Percentiles rank a stretch among this genome's conserved stretches.
Conservation (phyloP, 1,140 invertebrate genomes). For the Spodoptera litura region DNA sequence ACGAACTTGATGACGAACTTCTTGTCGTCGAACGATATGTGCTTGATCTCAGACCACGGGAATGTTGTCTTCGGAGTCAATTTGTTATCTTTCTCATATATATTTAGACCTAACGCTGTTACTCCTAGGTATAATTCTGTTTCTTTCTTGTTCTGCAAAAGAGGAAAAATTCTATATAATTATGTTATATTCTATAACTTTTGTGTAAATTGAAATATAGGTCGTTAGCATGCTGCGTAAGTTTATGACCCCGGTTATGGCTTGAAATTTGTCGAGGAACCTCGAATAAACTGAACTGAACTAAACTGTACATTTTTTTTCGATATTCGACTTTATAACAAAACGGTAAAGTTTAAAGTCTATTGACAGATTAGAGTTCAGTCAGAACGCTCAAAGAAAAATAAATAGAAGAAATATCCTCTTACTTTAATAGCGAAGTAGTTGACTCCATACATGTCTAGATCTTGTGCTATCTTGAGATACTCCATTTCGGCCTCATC, state of each 20-base stretch:
- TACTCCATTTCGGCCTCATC: slow-evolving; percentile 99
- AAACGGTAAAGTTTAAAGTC: too few species aligned
- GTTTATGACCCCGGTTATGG: too few species aligned
- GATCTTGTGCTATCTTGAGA: slow-evolving; percentile 99
- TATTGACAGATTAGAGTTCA: too few species aligned
- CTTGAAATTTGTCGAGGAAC: too few species aligned
- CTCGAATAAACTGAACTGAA: too few species aligned
- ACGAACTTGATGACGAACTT: slow-evolving; percentile 98
- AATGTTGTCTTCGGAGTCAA: slow-evolving; percentile 97
- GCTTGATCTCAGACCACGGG: slow-evolving; percentile 98
- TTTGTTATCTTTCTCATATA: slow-evolving; percentile 99
- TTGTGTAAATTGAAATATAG: too few species aligned
- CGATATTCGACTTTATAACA: too few species aligned
- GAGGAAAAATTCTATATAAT: slow-evolving; percentile 5
- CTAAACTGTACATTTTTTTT: too few species aligned
- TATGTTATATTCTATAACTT: neutral
- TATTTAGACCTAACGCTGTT: slow-evolving; percentile 98
- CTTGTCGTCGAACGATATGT: slow-evolving; percentile 99
- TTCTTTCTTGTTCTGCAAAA: slow-evolving; percentile 97
- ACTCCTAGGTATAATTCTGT: slow-evolving; percentile 98
- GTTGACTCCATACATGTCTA: slow-evolving; percentile 99
- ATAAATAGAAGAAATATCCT: neutral
- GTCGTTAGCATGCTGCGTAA: too few species aligned
- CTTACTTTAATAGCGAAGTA: slow-evolving; percentile 97
- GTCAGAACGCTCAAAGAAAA: too few species aligned